A percentile compares a stretch with the other conserved stretches of the same genome.
Conservation (phyloP, 2,888 invertebrate species). For the Phania funesta region DNA sequence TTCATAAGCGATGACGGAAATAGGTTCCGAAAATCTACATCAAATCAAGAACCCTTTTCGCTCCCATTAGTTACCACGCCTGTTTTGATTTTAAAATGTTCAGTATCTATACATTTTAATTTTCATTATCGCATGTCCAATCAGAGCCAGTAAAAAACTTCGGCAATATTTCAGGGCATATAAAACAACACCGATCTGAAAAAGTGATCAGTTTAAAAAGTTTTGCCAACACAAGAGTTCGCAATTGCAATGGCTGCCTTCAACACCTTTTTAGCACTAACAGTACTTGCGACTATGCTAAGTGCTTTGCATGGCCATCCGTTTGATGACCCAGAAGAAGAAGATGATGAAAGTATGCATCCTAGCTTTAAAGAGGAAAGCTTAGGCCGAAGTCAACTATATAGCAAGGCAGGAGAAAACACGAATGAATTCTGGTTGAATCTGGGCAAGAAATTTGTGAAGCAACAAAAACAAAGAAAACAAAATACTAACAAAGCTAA, state of each 20-base stretch:
- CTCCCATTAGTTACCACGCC: too few species aligned
- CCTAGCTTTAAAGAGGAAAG: slow-evolving; percentile 40
- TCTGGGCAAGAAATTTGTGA: slow-evolving; percentile 53
- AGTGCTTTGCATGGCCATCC: background rate
- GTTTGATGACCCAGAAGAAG: slow-evolving; percentile 28
- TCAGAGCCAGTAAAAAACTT: too few species aligned
- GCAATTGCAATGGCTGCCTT: background rate
- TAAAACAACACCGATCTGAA: too few species aligned
- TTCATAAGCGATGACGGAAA: too few species aligned
- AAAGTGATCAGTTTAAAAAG: background rate
- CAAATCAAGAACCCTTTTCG: too few species aligned
- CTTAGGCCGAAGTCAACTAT: rapidly evolving
- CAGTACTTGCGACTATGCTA: background rate
- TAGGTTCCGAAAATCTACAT: too few species aligned
- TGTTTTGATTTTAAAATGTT: too few species aligned
- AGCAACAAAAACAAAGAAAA: slow-evolving; percentile 39
- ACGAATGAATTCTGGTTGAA: slow-evolving; percentile 67
- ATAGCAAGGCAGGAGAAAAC: background rate
- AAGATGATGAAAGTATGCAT: slow-evolving; percentile 61
- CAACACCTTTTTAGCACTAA: background rate
- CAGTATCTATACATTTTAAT: too few species aligned
- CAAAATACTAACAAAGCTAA: slow-evolving; percentile 81
- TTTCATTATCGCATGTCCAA: too few species aligned
- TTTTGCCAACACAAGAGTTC: background rate
- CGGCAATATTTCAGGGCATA: too few species aligned